Base-by-base conservation (phyloP, 92 coral and sea anemone species). In the Isaurus tuberculatus region DNA sequence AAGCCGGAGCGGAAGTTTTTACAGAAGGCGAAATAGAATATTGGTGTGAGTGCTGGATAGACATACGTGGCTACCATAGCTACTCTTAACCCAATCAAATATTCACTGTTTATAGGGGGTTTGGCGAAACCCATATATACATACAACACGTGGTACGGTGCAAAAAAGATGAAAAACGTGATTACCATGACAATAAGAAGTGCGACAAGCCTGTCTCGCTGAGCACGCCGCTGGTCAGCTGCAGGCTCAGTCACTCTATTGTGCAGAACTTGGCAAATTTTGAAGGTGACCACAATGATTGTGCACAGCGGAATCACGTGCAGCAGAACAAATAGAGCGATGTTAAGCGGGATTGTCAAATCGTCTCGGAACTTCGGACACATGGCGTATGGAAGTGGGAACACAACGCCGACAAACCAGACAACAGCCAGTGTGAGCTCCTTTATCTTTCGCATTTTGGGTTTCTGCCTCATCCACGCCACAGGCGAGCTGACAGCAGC, bases 11-110 rank as follows among this genome's bases (percentile, higher is more conserved):
- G 84, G 75, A 92, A 92, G 58, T 89, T 90, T 49, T 89, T 89
- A 63, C 92, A 92, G 63, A 92, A 92, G 8, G 90, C 92, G 51
- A 89, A 92, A 75, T 92, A 92, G 84, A 92, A 79, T 22, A 92
- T 71, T 1, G 92, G 88, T 65, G 88, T 89, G 1, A 92, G 69
- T 10, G 92, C 92, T 2, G 93, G 92, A 66, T 92, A 79, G 4
- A 86, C 71, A 51, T 89, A 92, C 2, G 95, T 66, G 7, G 89
- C 83, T 37, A 83, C 84, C 16, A 25, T 27, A 0, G 75, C 86
- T 32, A 82, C 72, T 65, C 83, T 84, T 8, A 65, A 53, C 2
- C 81, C 87, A 2, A 91, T 88, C 9, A 55, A 40, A 8, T 30
- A 49, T 65, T 84, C 66, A 29, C 53, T 34, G 20, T 60, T 61